These are phyloP conservation scores for Yponomeuta malinellus DNA, from an alignment of 2,888 invertebrate species.

Conservation along the genomic window DNA sequence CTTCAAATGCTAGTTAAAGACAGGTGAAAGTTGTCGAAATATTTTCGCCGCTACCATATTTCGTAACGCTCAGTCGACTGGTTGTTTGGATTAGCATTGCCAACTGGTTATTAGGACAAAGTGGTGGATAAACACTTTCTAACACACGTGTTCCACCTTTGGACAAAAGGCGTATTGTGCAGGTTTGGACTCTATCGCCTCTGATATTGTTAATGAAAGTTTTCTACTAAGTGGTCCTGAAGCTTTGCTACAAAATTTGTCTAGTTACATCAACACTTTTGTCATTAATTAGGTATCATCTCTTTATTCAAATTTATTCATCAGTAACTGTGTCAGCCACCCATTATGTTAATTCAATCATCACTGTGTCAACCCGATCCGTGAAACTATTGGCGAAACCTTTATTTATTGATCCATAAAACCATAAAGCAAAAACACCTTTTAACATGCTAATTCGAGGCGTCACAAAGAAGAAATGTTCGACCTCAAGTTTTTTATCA, in stretches of 20 bases:
- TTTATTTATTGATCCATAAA: slow-evolving; percentile 7
- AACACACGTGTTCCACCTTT: not conserved
- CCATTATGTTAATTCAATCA: slow-evolving; percentile 10
- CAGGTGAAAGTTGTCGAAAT: slow-evolving; percentile 7
- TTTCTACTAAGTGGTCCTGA: no score
- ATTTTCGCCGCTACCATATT: slow-evolving; percentile 5
- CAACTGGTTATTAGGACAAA: slow-evolving; percentile 11
- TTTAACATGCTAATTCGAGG: slow-evolving; percentile 7
- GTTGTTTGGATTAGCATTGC: slow-evolving; percentile 7
- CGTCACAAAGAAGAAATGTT: not conserved
- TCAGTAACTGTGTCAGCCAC: not conserved
- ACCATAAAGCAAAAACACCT: not conserved
- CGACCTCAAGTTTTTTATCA: not conserved
- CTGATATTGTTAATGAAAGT: no score
- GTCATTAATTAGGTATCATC: not conserved
- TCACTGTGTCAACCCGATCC: not conserved
- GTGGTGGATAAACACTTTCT: slow-evolving; percentile 12
- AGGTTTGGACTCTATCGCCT: not conserved
- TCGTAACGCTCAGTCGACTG: slow-evolving; percentile 7
- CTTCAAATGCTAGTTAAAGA: not conserved
- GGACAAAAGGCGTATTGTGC: not conserved
- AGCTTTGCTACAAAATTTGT: not conserved
- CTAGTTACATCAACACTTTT: not conserved
- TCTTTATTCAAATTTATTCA: not conserved
- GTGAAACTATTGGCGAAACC: not conserved